Base-by-base conservation (phyloP, 2,888 invertebrate genomes). In the Ariolimax columbianus region DNA sequence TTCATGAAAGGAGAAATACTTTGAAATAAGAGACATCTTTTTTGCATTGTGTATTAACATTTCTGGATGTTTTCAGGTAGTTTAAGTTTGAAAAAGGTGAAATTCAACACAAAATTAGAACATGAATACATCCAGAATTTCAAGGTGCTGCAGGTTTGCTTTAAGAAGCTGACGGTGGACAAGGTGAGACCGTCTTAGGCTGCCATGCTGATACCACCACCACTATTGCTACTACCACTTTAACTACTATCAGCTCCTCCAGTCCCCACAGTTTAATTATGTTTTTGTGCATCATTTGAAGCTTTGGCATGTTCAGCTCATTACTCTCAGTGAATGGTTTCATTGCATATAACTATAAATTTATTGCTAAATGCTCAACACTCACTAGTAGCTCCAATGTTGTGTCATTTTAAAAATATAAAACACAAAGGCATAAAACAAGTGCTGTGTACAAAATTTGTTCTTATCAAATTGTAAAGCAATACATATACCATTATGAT, bases 111-210 rank as follows among this genome's bases (percentile, higher is more conserved):
- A 92, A 98, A 98, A 94, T 95, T 99, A 93, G 99, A 99, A 95
- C 98, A 99, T 95, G 99, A 99, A 95, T 99, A 98, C 94, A 98
- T 99, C 95, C 98, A 98, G 95, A 99, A 99, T 95, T 99, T 99
- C 95, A 99, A 99, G 96, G 96, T 98, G 91, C 95, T 99, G 89
- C 99, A 99, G 95, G 98, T 97, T 77, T 96, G 96, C 81, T 99
- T 99, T 95, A 98, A 98, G 95, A 98, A 98, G 95, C 97, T 98
- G 96, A 96, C 96, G 92, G 98, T 99, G 91, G 99, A 99, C 94
- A 99, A 99, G 97, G 99, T 99, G 96, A 95, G 94, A 59, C 66
- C 36, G 38, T 33, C 26, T 30, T 19, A 55, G 4, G 30, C 70
- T 68, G 80, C 33, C 30, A 47, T 51, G 43, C 79, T 66, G 43